A percentile compares a stretch with the other conserved stretches of the same genome.
Evolutionary conservation across 2,113 vertebrate genomes (phyloP).

Genomic region (Vidua macroura): DNA sequence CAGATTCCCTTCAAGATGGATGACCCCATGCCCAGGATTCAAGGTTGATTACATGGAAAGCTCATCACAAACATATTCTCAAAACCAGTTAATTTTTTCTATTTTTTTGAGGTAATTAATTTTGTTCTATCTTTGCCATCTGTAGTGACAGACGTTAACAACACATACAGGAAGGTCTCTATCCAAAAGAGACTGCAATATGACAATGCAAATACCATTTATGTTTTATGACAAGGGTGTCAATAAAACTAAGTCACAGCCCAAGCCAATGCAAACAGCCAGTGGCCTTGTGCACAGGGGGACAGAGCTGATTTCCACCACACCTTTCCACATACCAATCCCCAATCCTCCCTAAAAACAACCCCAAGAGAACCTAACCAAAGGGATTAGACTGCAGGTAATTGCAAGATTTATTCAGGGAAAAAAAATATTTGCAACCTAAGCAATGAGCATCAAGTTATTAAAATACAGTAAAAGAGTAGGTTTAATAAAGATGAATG

Average conservation of each 20-base stretch:
- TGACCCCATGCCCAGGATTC: not conserved
- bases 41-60: not conserved
- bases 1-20: not conserved
- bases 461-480: not conserved
- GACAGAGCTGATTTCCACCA: not conserved
- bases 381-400: not conserved
- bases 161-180: not conserved
- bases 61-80: not conserved
- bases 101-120: not conserved
- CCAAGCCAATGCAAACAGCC: not conserved
- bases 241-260: not conserved
- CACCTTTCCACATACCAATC: accelerated
- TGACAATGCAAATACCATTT: not conserved
- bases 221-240: not conserved
- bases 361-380: not conserved
- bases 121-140: not conserved
- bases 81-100: not conserved
- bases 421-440: not conserved
- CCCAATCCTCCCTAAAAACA: not conserved
- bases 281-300: too few relatives aligned
- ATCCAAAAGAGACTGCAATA: not conserved
- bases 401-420: not conserved
- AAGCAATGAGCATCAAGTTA: not conserved
- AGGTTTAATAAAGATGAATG: not conserved
- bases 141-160: not conserved